Evolutionary conservation across 2,113 vertebrate species (phyloP), one percentile per base, ranked within the genome.

Genomic region (Electrona antarctica): DNA sequence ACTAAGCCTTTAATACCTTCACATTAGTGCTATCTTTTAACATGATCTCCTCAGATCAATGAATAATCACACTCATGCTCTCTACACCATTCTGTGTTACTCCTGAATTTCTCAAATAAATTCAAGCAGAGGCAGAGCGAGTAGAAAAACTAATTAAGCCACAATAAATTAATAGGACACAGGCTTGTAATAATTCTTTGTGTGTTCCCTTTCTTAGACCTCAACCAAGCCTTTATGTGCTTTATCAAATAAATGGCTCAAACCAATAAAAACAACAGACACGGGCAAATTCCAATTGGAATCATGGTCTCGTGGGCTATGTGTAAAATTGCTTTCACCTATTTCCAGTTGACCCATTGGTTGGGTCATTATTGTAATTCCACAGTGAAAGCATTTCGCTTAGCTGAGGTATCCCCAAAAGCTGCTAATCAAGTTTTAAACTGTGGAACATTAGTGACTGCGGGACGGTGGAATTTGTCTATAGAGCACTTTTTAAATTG

Each of bases 321-420:
- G 84, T 85, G 76, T 84, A 90, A 92, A 93, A 92, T 71, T 91
- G 88, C 87, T 90, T 91, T 91, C 77, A 86, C 84, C 88, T 85
- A 76, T 57, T 81, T 71, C 65, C 77, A 82, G 79, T 74, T 90
- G 86, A 87, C 85, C 78, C 21, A 70, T 67, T 82, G 78, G 73
- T 82, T 82, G 71, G 85, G 84, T 79, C 79, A 88, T 87, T 89
- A 76, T 63, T 65, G 72, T 51, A 54, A 77, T 78, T 81, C 74
- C 74, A 73, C 72, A 61, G 65, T 64, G 73, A 80, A 74, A 64
- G 46, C 73, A 65, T 80, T 84, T 82, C 59, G 41, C 48, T 57
- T 47, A 51, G 52, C 29, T 21, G 55, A 76, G 62, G 46, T 70
- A 28, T 70, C 33, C 14, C 15, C 21, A 50, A 65, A 65, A 70